These are phyloP conservation scores for Solenodon paradoxus DNA, from an alignment of 2,113 vertebrate genomes.

Conservation along the genomic window DNA sequence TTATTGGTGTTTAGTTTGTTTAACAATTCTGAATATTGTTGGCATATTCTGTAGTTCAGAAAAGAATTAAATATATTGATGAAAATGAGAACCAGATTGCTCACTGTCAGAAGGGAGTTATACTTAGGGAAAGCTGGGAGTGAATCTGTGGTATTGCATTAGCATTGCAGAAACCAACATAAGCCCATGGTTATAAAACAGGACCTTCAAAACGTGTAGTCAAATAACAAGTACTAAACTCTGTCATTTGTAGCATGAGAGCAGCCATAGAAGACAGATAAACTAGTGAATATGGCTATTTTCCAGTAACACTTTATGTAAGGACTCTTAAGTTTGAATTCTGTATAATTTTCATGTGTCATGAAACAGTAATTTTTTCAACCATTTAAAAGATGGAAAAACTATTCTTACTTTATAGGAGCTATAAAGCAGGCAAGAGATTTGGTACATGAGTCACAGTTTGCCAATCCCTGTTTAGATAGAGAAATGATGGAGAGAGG, in stretches of 20 bases:
- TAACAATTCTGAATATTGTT: background rate
- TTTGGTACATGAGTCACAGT: background rate
- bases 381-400: conserved; percentile 26
- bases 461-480: background rate
- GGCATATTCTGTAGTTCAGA: background rate
- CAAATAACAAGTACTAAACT: background rate
- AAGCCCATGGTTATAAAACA: background rate
- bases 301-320: background rate
- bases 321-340: background rate
- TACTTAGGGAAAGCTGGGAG: background rate
- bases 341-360: background rate
- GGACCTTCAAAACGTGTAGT: background rate
- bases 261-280: background rate
- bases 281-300: background rate
- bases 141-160: background rate
- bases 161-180: background rate
- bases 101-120: background rate
- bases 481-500: background rate
- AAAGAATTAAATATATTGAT: background rate
- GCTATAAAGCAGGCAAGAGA: background rate
- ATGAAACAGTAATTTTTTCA: conserved; percentile 10
- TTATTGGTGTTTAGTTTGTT: background rate
- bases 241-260: background rate
- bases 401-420: background rate
- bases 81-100: background rate